These are phyloP conservation scores for Holothuria glaberrima DNA, from an alignment of 35 echinoderm and acorn worm genomes.

Conservation along the genomic window DNA sequence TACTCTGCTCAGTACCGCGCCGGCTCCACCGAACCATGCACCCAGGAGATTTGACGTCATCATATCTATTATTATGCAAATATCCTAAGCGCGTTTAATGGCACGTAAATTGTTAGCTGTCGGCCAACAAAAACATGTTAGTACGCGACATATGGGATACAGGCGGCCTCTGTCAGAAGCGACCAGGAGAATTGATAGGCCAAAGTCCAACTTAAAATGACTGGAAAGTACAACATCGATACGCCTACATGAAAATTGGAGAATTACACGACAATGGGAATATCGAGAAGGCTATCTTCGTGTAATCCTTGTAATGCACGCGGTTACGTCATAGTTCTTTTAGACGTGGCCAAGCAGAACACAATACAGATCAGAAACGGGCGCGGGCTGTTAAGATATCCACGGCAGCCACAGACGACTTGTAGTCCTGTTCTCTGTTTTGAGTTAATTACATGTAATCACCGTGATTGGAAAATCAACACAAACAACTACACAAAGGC, in stretches of 20 bases:
- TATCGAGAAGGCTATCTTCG: no score
- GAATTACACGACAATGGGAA: constrained; percentile 5
- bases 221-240: neutral
- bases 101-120: constrained; percentile 46
- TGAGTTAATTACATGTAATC: no score
- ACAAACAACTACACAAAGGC: no score
- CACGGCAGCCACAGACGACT: no score
- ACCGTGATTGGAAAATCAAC: no score
- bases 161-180: neutral
- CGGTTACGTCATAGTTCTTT: no score
- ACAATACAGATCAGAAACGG: no score
- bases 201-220: neutral
- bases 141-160: constrained; percentile 31
- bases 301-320: no score
- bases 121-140: constrained; percentile 36
- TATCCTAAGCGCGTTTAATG: constrained; percentile 33
- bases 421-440: no score
- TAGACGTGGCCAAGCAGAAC: no score
- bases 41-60: constrained; percentile 17
- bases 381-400: no score
- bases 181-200: neutral
- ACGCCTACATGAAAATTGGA: neutral
- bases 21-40: constrained; percentile 16
- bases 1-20: neutral
- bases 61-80: constrained; percentile 22